phyloP scores from a whole-genome alignment of 2,113 vertebrate genomes.

The Egretta garzetta region DNA sequence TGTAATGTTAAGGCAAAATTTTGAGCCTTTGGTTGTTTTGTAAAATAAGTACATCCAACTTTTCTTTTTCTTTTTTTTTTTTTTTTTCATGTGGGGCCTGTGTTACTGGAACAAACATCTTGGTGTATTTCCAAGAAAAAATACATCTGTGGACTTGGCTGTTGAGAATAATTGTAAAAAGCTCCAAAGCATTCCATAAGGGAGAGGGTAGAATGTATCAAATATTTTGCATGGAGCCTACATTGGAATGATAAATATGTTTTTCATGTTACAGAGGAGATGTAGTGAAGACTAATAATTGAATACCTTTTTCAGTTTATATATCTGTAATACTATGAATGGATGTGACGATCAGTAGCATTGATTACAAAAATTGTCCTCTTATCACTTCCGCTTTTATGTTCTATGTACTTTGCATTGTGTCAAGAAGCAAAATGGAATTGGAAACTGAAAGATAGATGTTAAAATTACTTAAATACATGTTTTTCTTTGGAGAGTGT shows the following conservation, averaged over 20 bases:
- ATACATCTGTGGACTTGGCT: conserved; percentile 70
- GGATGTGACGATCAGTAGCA: neutral
- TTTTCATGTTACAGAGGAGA: neutral
- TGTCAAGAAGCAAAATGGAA: neutral
- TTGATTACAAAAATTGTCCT: neutral
- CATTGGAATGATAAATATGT: neutral
- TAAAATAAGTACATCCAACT: conserved; percentile 3
- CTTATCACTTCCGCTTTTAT: neutral
- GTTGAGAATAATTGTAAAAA: conserved; percentile 28
- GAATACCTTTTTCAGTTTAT: neutral
- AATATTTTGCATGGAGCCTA: neutral
- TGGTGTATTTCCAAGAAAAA: conserved; percentile 62
- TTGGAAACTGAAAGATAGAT: neutral
- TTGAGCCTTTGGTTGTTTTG: neutral
- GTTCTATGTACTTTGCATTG: neutral
- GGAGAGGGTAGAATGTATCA: neutral
- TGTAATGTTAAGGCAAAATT: neutral
- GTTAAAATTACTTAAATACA: neutral
- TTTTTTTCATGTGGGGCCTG: neutral
- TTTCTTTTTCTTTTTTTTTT: neutral
- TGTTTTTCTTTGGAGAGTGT: neutral
- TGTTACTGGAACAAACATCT: conserved; percentile 49
- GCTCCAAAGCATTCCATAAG: conserved; percentile 22
- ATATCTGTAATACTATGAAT: neutral
- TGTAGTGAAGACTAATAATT: neutral